Base-by-base conservation (phyloP, 2,888 invertebrate species). In the Aspidiotus rigidus region DNA sequence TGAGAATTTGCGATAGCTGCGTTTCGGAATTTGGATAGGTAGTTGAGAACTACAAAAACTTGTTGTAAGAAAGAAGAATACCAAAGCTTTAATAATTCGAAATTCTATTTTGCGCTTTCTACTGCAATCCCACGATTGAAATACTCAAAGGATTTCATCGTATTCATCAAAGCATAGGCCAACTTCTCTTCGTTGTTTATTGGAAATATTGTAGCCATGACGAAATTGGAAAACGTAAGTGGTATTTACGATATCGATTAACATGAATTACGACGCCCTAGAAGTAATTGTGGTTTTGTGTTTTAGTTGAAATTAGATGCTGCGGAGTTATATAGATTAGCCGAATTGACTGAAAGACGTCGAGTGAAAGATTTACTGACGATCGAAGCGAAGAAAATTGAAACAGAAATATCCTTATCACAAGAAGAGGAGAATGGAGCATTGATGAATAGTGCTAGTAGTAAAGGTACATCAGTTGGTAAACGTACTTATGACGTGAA, bases 341-440 rank as follows among this genome's bases (percentile, higher is more conserved):
- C 86, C 59, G 80, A 81, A 55, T 80, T 82, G 74, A 85, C 89
- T 0, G 83, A 81, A 55, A 82, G 92, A 57, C 85, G 83, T 74
- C 86, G 82, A 75, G 85, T 87, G 0, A 89, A 87, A 77, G 87
- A 89, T 77, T 74, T 87, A 13, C 76, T 93, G 0, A 81, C 82
- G 2, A 75, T 87, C n/a, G 89, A 90, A 77, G 81, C 88, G 28
- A 81, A 87, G 15, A 89, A 86, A 78, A 77, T 91, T 8, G 86
- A 88, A 76, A 85, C 87, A 0, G 87, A 89, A 77, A 57, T 66
- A 42, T 66, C 66, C 8, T 78, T 84, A 69, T 76, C 80, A 8
- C 81, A 79, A 71, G 73, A 85, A 8, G 80, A 81, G 71, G 82
- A 82, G 57, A 67, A 66, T 39, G 28, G 28, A 28, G 62, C 54